A percentile compares a stretch with the other conserved stretches of the same genome.
Conservation (phyloP, 2,113 vertebrate species). For the Rafetus swinhoei region DNA sequence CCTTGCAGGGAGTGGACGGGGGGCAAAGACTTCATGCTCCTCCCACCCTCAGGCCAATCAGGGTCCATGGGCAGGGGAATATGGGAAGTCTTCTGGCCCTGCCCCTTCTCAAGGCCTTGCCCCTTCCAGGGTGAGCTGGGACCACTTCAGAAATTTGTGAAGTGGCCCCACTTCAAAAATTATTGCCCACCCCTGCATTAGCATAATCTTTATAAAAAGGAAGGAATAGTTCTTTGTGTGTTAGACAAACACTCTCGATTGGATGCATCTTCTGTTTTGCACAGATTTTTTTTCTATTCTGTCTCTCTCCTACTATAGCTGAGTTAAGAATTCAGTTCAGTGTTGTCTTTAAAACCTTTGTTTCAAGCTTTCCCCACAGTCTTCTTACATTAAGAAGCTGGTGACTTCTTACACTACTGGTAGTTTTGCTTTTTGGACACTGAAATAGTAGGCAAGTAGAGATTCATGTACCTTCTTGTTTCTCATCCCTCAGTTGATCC, state of each 20-base stretch:
- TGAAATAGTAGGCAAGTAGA: background rate
- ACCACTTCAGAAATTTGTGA: too few species aligned
- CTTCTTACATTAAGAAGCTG: background rate
- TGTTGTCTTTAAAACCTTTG: background rate
- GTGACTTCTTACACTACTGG: background rate
- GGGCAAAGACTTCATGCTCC: too few species aligned
- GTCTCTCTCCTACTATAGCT: background rate
- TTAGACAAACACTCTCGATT: background rate
- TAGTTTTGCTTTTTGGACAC: background rate
- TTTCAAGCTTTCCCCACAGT: background rate
- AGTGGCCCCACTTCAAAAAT: too few species aligned
- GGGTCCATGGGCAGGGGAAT: too few species aligned
- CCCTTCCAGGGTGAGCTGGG: too few species aligned
- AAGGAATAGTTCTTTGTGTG: background rate
- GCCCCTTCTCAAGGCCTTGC: too few species aligned
- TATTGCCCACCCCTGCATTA: background rate
- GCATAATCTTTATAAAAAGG: background rate
- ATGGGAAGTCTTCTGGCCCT: too few species aligned
- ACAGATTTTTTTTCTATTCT: background rate
- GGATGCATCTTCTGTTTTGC: background rate
- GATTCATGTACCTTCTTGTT: background rate
- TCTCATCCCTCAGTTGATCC: background rate
- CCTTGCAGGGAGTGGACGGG: too few species aligned
- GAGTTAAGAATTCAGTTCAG: background rate
- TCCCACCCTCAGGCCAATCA: too few species aligned